Conservation (phyloP, 2,888 invertebrate genomes). For the Altica lythri region DNA sequence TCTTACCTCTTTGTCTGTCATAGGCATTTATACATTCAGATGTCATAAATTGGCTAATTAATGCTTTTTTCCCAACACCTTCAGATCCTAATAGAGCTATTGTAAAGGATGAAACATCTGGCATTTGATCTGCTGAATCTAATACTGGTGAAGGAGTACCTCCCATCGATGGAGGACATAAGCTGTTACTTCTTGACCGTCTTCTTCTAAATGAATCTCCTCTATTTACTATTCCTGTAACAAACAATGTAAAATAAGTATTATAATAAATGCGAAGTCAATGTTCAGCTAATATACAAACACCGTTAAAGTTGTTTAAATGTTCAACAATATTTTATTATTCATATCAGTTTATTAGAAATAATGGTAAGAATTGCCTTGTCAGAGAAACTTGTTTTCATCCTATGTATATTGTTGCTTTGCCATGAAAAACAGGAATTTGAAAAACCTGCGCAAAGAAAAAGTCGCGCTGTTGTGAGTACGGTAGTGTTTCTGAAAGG, state of each 20-base stretch:
- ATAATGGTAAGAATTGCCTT: no score
- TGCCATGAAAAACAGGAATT: no score
- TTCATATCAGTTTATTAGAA: no score
- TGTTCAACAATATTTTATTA: no score
- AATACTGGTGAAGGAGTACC: conserved; percentile 53
- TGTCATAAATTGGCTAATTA: conserved; percentile 88
- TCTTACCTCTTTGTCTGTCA: conserved; percentile 79
- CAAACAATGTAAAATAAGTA: no score
- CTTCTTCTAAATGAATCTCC: conserved; percentile 92
- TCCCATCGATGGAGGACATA: conserved; percentile 64
- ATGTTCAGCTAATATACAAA: background rate
- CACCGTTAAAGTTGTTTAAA: background rate
- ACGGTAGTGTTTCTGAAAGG: no score
- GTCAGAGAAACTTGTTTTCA: no score
- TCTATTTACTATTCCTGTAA: conserved; percentile 85
- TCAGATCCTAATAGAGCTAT: conserved; percentile 81
- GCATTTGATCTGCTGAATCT: conserved; percentile 56
- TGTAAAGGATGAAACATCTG: conserved; percentile 60
- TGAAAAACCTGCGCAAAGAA: no score
- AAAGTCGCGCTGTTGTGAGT: no score
- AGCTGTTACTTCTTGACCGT: conserved; percentile 80
- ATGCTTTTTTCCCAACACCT: conserved; percentile 84
- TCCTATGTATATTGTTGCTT: no score
- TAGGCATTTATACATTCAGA: conserved; percentile 94
- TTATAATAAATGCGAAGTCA: background rate